Percentiles rank a stretch among this genome's conserved stretches.
Evolutionary conservation across 2,797 vertebrate genomes (phyloP).

Genomic region (Thunnus albacares): DNA sequence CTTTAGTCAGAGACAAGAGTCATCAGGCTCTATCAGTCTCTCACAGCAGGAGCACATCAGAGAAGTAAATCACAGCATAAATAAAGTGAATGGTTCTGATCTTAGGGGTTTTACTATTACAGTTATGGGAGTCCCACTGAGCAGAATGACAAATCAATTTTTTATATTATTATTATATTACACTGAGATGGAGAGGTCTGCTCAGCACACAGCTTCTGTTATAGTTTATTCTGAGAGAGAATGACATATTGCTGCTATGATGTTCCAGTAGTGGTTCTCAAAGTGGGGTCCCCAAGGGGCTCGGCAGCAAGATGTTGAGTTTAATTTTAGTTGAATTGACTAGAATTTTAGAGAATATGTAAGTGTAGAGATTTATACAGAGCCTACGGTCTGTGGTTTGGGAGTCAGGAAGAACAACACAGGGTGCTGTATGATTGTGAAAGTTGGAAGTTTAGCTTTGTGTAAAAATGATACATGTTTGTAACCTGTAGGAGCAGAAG

Average conservation of each 20-base stretch:
- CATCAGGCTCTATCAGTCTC: conserved; percentile 20
- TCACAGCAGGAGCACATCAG: conserved; percentile 28
- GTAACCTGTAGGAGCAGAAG: conserved; percentile 34
- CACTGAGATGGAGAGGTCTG: conserved; percentile 18
- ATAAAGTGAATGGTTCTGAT: conserved; percentile 28
- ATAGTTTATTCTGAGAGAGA: conserved; percentile 32
- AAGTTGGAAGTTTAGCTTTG: conserved; percentile 16
- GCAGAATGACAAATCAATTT: conserved; percentile 42
- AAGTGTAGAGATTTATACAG: conserved; percentile 10
- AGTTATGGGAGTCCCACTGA: conserved; percentile 19
- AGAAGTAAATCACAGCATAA: conserved; percentile 16
- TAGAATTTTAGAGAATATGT: background rate
- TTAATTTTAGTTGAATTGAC: conserved; percentile 20
- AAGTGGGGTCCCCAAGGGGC: conserved; percentile 10
- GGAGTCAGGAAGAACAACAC: background rate
- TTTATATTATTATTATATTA: conserved; percentile 1
- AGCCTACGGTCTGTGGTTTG: background rate
- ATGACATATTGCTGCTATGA: conserved; percentile 20
- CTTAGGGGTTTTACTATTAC: conserved; percentile 23
- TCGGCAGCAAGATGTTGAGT: conserved; percentile 20
- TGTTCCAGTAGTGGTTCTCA: conserved; percentile 19
- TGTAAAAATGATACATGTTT: conserved; percentile 37
- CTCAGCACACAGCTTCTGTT: conserved; percentile 3
- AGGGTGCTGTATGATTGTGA: background rate
- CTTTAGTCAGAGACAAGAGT: conserved; percentile 11